Evolutionary conservation across 2,797 vertebrate genomes (phyloP).

Genomic region (Kryptopterus vitreolus): DNA sequence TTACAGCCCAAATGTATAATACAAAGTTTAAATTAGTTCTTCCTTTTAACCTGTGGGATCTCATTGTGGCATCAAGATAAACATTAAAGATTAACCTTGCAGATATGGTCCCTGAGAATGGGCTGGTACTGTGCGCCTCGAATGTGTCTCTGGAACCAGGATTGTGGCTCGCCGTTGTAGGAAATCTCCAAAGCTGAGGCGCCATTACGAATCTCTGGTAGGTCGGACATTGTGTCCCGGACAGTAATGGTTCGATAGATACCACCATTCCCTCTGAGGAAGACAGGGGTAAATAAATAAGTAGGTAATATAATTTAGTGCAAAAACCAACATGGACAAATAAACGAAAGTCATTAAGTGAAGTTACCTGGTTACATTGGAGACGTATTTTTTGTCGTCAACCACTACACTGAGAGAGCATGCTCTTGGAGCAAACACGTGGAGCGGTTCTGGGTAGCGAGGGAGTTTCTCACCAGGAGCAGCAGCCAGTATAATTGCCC

Average conservation of each 20-base stretch:
- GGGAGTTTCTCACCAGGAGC: constrained; percentile 93
- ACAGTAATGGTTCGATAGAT: constrained; percentile 96
- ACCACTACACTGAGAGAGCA: constrained; percentile 92
- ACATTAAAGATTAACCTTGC: constrained; percentile 79
- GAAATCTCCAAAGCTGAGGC: constrained; percentile 88
- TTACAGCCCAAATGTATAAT: too few relatives aligned
- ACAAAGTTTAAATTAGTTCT: too few relatives aligned
- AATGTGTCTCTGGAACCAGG: constrained; percentile 98
- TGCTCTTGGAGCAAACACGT: constrained; percentile 92
- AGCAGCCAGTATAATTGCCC: constrained; percentile 91
- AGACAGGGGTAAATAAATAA: too few relatives aligned
- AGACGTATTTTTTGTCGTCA: constrained; percentile 91
- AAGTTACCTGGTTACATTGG: constrained; percentile 89
- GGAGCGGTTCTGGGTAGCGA: constrained; percentile 89
- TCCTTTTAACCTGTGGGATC: too few relatives aligned
- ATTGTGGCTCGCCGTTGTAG: constrained; percentile 96
- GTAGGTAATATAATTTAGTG: background rate
- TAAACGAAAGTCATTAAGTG: background rate
- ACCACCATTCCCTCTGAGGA: constrained; percentile 82
- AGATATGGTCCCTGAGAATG: constrained; percentile 95
- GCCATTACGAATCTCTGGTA: constrained; percentile 93
- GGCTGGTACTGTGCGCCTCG: constrained; percentile 94
- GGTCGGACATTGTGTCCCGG: constrained; percentile 94
- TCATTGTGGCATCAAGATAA: too few relatives aligned
- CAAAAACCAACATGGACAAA: background rate